phyloP scores from a whole-genome alignment of 2,888 invertebrate species.

The Dasysyrphus albostriatus region DNA sequence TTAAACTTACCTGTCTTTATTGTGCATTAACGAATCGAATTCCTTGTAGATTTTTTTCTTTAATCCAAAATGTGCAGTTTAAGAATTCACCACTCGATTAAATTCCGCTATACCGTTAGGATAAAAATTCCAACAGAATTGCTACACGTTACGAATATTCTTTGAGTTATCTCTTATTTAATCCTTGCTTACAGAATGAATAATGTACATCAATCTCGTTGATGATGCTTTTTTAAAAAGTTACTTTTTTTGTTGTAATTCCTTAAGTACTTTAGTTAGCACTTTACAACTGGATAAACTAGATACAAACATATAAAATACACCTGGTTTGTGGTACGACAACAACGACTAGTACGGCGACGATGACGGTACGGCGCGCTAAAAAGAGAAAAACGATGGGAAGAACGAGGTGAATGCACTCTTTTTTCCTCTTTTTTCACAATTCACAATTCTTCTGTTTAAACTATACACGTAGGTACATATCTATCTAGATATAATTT shows the following conservation, averaged over 20 bases:
- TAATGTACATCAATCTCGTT: constrained; percentile 36
- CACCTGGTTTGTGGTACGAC: constrained; percentile 65
- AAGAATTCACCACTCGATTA: constrained; percentile 29
- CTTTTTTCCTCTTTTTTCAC: constrained; percentile 62
- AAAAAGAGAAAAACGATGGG: constrained; percentile 74
- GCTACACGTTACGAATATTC: constrained; percentile 13
- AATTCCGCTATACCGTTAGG: constrained; percentile 63
- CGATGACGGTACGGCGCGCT: constrained; percentile 67
- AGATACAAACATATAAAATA: constrained; percentile 65
- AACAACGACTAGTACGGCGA: constrained; percentile 46
- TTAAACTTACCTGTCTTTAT: constrained; percentile 3
- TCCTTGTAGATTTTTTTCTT: neutral
- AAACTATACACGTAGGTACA: constrained; percentile 16
- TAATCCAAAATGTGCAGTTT: constrained; percentile 56
- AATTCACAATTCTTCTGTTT: constrained; percentile 65
- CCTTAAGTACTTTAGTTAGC: constrained; percentile 64
- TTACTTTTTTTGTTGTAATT: neutral
- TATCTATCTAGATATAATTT: neutral
- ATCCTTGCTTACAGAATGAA: constrained; percentile 54
- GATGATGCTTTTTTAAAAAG: constrained; percentile 10
- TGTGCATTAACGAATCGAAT: constrained; percentile 23
- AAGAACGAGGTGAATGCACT: constrained; percentile 73
- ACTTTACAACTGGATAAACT: constrained; percentile 73
- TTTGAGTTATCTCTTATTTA: constrained; percentile 58
- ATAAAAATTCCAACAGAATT: constrained; percentile 54